Percentiles rank a stretch among this genome's conserved stretches.
Conservation (phyloP, 2,888 invertebrate genomes). For the Tineola bisselliella region DNA sequence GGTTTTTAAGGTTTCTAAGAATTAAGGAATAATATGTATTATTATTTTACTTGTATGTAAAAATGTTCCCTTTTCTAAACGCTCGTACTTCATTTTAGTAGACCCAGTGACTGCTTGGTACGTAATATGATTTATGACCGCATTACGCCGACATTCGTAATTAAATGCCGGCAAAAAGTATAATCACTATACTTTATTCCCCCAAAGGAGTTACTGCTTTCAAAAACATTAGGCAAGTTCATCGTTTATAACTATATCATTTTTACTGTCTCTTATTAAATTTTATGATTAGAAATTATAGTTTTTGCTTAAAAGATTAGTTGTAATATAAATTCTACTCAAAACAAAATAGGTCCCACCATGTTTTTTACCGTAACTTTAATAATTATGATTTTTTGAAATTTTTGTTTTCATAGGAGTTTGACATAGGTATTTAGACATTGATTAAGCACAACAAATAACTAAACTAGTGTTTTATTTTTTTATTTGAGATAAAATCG, state of each 20-base stretch:
- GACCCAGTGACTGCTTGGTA: slow-evolving; percentile 9
- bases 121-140: slow-evolving; percentile 30
- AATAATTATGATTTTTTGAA: too few relatives aligned
- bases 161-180: slow-evolving; percentile 34
- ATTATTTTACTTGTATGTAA: background rate
- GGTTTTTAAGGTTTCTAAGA: background rate
- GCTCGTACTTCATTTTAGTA: background rate
- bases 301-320: too few relatives aligned
- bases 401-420: too few relatives aligned
- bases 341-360: too few relatives aligned
- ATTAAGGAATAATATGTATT: background rate
- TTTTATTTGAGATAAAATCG: too few relatives aligned
- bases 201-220: background rate
- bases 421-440: too few relatives aligned
- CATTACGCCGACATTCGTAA: slow-evolving; percentile 34
- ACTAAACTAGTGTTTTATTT: too few relatives aligned
- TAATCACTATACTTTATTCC: slow-evolving; percentile 33
- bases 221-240: background rate
- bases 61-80: background rate
- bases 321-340: too few relatives aligned
- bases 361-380: too few relatives aligned
- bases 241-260: background rate
- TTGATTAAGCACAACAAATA: too few relatives aligned
- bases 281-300: too few relatives aligned
- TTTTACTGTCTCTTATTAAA: too few relatives aligned